Evolutionary conservation across 2,113 vertebrate genomes (phyloP), one percentile per base, ranked within the genome.

Genomic region (Channa maculata): DNA sequence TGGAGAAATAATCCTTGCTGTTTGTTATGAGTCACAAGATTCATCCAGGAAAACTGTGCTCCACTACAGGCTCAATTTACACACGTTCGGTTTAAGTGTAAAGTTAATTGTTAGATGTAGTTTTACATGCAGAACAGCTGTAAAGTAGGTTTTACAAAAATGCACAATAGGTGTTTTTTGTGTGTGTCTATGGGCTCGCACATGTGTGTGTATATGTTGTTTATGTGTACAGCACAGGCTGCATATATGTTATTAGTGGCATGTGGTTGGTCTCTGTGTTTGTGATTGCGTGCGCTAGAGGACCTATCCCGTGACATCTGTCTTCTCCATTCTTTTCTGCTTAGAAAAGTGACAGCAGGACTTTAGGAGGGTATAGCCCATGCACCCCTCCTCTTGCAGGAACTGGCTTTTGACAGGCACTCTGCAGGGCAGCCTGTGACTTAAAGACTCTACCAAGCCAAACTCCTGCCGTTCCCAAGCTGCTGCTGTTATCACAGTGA

Each of bases 401-500:
- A 90, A 85, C 75, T 88, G 61, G 64, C 86, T 86, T 85, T 91
- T 86, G 88, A 89, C 85, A 83, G 80, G 55, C 70, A 33, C 83
- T 71, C 87, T 44, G 70, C 80, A 62, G 86, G 89, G 46, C 46
- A 61, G 74, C 79, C 57, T 15, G 66, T 43, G 51, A 43, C 84
- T 73, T 77, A 81, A 90, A 82, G 88, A 83, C 65, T 82, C 86
- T 76, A 74, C 50, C 51, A 53, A 71, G 76, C 73, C 63, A 49
- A 53, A 63, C 65, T 79, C 61, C 74, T 79, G 70, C 65, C 64
- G 10, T 80, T 62, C 62, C 74, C 75, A n/a, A 65, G 68, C 80
- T 69, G 66, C 83, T 50, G 59, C 68, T 68, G 90, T 94, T 88
- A 66, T 92, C 89, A 89, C 52, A 73, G 93, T 51, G 84, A 93